Evolutionary conservation across 2,888 invertebrate genomes (phyloP).

Genomic region (Philonicus albiceps): DNA sequence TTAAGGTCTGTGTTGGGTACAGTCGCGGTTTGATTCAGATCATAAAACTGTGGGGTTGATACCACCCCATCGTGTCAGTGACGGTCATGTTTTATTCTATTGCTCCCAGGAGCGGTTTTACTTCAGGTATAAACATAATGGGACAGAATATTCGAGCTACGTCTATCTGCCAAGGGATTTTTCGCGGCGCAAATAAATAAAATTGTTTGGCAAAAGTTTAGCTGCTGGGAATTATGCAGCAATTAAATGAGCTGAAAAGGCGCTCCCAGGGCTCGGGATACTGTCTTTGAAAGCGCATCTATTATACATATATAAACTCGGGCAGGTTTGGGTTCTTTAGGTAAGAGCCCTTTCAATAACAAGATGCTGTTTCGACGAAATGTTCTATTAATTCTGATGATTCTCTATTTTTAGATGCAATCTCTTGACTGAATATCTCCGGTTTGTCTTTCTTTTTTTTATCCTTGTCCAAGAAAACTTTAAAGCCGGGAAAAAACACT

Average conservation of each 20-base stretch:
- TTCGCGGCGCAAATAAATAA: conserved; percentile 8
- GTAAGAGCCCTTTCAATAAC: not conserved
- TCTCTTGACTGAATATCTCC: not conserved
- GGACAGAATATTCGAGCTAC: conserved; percentile 13
- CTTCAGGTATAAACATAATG: conserved; percentile 25
- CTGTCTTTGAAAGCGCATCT: not conserved
- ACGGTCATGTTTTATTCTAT: conserved; percentile 24
- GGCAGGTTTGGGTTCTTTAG: not conserved
- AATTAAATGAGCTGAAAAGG: conserved; percentile 31
- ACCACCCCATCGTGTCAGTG: not conserved
- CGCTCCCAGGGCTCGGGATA: not conserved
- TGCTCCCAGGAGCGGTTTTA: conserved; percentile 10
- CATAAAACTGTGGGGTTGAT: not conserved
- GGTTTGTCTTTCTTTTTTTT: no score
- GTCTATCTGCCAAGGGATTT: not conserved
- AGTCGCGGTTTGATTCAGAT: not conserved
- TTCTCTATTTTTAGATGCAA: not conserved
- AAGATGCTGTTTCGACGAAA: not conserved
- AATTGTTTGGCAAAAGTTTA: conserved; percentile 17
- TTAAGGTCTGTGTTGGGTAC: no score
- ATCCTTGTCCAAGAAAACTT: no score
- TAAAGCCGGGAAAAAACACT: no score
- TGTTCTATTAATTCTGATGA: conserved; percentile 5
- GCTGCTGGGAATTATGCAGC: conserved; percentile 18
- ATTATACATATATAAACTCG: not conserved